Conservation (phyloP, 2,113 vertebrate genomes). For the Dromiciops gliroides region DNA sequence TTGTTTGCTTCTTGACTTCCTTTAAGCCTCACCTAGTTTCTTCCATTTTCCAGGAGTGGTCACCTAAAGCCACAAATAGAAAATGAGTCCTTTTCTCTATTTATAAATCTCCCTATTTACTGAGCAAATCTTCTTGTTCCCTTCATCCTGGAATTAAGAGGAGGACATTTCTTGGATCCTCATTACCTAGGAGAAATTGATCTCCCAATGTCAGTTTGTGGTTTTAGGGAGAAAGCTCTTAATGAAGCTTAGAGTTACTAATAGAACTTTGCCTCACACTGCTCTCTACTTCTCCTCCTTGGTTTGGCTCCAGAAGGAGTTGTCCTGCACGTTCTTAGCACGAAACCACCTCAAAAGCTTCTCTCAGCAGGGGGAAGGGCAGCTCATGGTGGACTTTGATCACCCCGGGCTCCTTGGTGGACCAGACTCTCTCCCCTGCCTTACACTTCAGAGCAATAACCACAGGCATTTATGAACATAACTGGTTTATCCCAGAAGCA, state of each 20-base stretch:
- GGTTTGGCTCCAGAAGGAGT: background rate
- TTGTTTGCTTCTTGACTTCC: background rate
- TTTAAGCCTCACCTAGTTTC: background rate
- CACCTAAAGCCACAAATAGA: background rate
- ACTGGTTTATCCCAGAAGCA: background rate
- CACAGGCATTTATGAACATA: background rate
- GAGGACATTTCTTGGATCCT: background rate
- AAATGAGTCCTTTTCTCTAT: background rate
- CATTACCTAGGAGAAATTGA: background rate
- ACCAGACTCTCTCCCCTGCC: background rate
- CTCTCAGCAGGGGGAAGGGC: background rate
- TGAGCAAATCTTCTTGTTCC: background rate
- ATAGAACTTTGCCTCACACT: background rate
- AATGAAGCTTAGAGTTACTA: background rate
- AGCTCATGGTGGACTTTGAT: background rate
- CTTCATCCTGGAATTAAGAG: background rate
- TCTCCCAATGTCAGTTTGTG: background rate
- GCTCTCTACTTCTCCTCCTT: rapidly evolving
- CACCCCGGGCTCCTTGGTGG: background rate
- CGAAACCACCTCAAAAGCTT: background rate
- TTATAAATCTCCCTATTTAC: background rate
- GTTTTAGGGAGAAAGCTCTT: background rate
- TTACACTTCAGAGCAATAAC: background rate
- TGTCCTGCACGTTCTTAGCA: background rate
- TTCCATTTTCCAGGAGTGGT: background rate